phyloP scores from a whole-genome alignment of 2,888 invertebrate genomes.

The Drosophila macrospina region DNA sequence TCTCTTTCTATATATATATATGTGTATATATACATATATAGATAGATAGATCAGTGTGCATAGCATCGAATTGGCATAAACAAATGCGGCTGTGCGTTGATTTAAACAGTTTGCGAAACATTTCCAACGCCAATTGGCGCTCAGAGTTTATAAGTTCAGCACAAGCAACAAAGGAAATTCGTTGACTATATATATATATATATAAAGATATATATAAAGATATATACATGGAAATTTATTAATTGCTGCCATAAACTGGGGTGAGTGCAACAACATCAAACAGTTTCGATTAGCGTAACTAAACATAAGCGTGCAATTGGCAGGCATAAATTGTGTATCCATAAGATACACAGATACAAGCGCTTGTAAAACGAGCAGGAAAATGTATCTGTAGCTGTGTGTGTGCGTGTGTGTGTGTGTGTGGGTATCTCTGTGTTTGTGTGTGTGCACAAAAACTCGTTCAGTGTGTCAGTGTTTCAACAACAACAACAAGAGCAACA shows the following conservation, averaged over 20 bases:
- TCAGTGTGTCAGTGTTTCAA: constrained; percentile 78
- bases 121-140: constrained; percentile 25
- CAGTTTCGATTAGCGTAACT: not conserved
- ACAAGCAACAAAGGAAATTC: constrained; percentile 3
- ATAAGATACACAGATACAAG: constrained; percentile 62
- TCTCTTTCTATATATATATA: constrained; percentile 8
- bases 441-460: constrained; percentile 60
- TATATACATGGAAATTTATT: not conserved
- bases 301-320: constrained; percentile 53
- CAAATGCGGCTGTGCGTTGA: constrained; percentile 40
- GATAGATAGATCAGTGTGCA: constrained; percentile 15
- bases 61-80: constrained; percentile 43
- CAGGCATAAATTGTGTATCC: constrained; percentile 76
- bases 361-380: constrained; percentile 55
- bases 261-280: constrained; percentile 9
- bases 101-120: constrained; percentile 36
- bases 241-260: constrained; percentile 51
- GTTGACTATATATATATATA: not conserved
- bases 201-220: not conserved
- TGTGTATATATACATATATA: constrained; percentile 6
- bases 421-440: constrained; percentile 24
- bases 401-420: constrained; percentile 12
- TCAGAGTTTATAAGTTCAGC: constrained; percentile 15
- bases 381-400: constrained; percentile 33
- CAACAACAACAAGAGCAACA: constrained; percentile 44